phyloP scores from a whole-genome alignment of 2,113 vertebrate species.

The Petaurus breviceps region DNA sequence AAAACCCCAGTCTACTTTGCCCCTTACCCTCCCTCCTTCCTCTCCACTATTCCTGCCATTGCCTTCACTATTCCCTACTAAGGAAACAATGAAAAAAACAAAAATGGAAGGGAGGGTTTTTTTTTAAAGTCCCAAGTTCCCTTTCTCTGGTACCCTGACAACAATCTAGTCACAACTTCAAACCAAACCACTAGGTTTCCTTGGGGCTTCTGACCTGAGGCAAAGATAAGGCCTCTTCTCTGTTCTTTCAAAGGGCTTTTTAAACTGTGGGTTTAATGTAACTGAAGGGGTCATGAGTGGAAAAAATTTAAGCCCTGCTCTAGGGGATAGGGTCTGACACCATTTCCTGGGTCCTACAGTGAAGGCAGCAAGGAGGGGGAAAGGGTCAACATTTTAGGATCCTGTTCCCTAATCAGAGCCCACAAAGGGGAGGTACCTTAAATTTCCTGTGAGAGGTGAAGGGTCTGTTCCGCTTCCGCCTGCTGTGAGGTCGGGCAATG shows the following conservation, averaged over 20 bases:
- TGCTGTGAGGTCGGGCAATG: slow-evolving; percentile 72
- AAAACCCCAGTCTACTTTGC: background rate
- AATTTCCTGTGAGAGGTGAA: background rate
- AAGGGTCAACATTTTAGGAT: no score
- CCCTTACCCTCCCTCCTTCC: background rate
- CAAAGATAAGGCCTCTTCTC: no score
- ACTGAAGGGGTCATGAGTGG: background rate
- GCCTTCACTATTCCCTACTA: background rate
- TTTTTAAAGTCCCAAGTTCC: background rate
- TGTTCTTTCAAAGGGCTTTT: no score
- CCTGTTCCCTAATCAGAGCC: background rate
- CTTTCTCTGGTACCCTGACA: background rate
- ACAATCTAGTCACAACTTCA: background rate
- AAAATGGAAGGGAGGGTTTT: background rate
- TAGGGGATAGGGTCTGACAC: background rate
- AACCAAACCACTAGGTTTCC: background rate
- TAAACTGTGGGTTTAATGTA: no score
- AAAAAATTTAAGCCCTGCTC: no score
- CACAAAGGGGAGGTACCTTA: slow-evolving; percentile 33
- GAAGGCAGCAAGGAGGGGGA: background rate
- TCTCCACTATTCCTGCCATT: background rate
- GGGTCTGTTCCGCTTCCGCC: slow-evolving; percentile 46
- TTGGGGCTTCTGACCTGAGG: background rate
- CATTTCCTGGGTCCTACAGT: background rate
- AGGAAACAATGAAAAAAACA: background rate